These are phyloP conservation scores for Drosophila mimica DNA, from an alignment of 2,888 invertebrate genomes.

Conservation along the genomic window DNA sequence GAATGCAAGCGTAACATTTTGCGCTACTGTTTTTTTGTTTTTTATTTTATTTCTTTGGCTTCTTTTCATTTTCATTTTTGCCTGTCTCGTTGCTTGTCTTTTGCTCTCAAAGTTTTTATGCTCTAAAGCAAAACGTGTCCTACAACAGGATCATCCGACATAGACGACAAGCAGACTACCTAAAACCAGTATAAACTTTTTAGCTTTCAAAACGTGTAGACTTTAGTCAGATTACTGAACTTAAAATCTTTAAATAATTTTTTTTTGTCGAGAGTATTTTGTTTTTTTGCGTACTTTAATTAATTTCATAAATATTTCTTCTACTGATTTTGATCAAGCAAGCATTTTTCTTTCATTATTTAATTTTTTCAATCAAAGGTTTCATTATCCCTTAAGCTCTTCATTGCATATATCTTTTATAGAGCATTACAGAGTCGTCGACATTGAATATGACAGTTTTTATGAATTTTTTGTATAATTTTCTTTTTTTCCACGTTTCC, in stretches of 20 bases:
- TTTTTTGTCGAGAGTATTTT: not conserved
- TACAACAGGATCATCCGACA: conserved; percentile 12
- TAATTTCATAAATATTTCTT: not conserved
- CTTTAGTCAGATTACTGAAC: not conserved
- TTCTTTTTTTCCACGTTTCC: conserved; percentile 29
- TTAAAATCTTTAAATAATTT: not conserved
- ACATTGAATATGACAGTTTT: not conserved
- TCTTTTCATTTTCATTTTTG: conserved; percentile 45
- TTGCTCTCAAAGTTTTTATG: conserved; percentile 47
- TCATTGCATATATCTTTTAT: not conserved
- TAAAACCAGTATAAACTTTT: not conserved
- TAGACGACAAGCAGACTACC: not conserved
- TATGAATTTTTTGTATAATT: conserved; percentile 42
- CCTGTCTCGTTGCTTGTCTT: conserved; percentile 54
- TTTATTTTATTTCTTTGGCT: conserved; percentile 27
- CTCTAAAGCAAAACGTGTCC: conserved; percentile 24
- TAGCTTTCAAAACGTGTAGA: not conserved
- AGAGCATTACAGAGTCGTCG: conserved; percentile 24
- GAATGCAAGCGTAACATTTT: conserved; percentile 80
- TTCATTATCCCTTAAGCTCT: not conserved
- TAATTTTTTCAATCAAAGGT: not conserved
- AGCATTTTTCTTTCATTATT: not conserved
- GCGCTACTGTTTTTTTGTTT: conserved; percentile 65
- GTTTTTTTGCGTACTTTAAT: not conserved
- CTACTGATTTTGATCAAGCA: not conserved